phyloP scores from a whole-genome alignment of 2,113 vertebrate species.

The Malurus alboscapulatus region DNA sequence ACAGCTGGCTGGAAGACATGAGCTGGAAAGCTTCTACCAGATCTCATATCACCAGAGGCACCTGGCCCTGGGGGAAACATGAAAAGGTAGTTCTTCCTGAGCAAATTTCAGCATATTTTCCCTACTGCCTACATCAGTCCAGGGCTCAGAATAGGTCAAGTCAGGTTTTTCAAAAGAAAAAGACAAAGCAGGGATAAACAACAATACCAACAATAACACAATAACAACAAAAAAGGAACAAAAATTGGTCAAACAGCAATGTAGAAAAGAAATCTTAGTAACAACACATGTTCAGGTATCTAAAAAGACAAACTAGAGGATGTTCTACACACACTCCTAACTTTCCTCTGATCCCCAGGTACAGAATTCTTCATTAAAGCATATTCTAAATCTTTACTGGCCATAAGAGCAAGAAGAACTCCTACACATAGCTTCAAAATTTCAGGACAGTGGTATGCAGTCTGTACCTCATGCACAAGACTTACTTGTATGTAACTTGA shows the following conservation, averaged over 20 bases:
- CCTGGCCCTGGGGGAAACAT: background rate
- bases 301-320: background rate
- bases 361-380: background rate
- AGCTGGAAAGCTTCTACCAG: constrained; percentile 8
- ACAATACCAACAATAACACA: too few relatives aligned
- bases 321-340: background rate
- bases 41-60: background rate
- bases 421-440: background rate
- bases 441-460: background rate
- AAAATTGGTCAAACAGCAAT: background rate
- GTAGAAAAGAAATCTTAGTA: background rate
- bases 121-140: background rate
- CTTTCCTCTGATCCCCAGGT: background rate
- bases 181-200: background rate
- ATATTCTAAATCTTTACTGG: background rate
- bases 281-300: background rate
- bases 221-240: background rate
- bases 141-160: background rate
- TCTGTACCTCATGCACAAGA: background rate
- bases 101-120: constrained; percentile 29
- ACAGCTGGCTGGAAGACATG: constrained; percentile 76
- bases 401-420: background rate
- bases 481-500: background rate
- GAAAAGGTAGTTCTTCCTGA: constrained; percentile 55
- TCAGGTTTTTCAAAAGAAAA: constrained; percentile 37